Evolutionary conservation across 2,888 invertebrate species (phyloP).

Genomic region (Oscheius myriophilus): DNA sequence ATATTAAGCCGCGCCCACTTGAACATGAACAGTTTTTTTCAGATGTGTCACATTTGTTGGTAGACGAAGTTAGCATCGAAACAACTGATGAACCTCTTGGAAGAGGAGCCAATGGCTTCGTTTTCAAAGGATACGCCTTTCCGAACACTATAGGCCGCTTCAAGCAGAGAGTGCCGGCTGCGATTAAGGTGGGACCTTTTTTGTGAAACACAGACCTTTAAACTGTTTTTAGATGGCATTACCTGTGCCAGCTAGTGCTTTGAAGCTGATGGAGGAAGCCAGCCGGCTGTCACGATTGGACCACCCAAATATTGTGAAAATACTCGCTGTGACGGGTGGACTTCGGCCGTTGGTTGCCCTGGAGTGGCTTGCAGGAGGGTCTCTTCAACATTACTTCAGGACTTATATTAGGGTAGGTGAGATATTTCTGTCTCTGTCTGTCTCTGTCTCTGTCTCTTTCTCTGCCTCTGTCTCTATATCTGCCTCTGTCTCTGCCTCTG

Average conservation of each 20-base stretch:
- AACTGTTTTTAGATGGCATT: constrained; percentile 57
- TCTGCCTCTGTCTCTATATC: too few relatives aligned
- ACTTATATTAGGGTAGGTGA: constrained; percentile 58
- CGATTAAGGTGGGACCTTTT: constrained; percentile 61
- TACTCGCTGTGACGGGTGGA: constrained; percentile 56
- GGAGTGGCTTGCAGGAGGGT: constrained; percentile 69
- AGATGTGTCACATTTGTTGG: constrained; percentile 46
- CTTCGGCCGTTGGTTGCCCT: constrained; percentile 65
- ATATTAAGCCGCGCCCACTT: too few relatives aligned
- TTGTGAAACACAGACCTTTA: neutral
- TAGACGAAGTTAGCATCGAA: constrained; percentile 68
- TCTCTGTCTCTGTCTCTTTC: too few relatives aligned
- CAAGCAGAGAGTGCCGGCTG: constrained; percentile 66
- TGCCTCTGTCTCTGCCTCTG: too few relatives aligned
- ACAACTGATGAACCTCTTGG: constrained; percentile 66
- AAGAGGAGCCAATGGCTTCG: constrained; percentile 67
- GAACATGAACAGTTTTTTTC: too few relatives aligned
- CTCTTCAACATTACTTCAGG: constrained; percentile 64
- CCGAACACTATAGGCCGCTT: constrained; percentile 65
- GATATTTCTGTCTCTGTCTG: too few relatives aligned
- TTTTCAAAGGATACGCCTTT: constrained; percentile 65
- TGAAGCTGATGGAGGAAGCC: constrained; percentile 67
- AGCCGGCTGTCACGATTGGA: constrained; percentile 58
- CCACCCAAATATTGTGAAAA: constrained; percentile 65
- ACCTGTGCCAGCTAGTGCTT: constrained; percentile 64